phyloP scores from a whole-genome alignment of 2,888 invertebrate species.

The Eretmocerus hayati region DNA sequence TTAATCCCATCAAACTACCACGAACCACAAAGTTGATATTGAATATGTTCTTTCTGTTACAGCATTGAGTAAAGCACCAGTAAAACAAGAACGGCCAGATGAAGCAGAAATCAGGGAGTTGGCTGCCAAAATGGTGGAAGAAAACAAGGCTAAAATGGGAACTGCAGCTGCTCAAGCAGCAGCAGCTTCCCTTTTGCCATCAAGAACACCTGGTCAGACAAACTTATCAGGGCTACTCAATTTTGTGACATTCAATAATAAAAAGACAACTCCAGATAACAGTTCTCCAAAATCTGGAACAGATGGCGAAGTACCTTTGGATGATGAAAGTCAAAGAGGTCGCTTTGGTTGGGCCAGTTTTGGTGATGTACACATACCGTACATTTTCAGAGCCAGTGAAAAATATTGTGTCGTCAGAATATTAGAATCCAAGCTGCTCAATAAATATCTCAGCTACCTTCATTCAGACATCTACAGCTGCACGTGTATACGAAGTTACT shows the following conservation, averaged over 20 bases:
- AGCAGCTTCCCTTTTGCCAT: constrained; percentile 21
- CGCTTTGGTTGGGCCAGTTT: constrained; percentile 89
- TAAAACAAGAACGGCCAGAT: constrained; percentile 72
- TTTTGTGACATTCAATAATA: constrained; percentile 42
- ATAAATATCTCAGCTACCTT: constrained; percentile 80
- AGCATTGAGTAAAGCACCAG: constrained; percentile 48
- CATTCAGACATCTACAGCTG: constrained; percentile 87
- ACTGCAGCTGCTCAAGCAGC: constrained; percentile 36
- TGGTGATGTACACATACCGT: constrained; percentile 81
- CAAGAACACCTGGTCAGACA: constrained; percentile 9
- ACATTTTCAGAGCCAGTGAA: constrained; percentile 74
- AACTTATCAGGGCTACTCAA: constrained; percentile 28
- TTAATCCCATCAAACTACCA: too few relatives aligned
- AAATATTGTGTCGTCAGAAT: constrained; percentile 91
- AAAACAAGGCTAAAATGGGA: constrained; percentile 63
- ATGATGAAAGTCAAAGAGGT: constrained; percentile 71
- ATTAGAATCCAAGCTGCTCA: constrained; percentile 83
- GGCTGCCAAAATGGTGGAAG: constrained; percentile 82
- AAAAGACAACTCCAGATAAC: constrained; percentile 11
- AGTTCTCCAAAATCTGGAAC: constrained; percentile 15
- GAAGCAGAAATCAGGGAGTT: constrained; percentile 81
- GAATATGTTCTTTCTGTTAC: constrained; percentile 14
- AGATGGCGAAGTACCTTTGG: constrained; percentile 50
- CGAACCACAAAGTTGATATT: too few relatives aligned
- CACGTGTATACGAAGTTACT: constrained; percentile 86